Evolutionary conservation across 2,888 invertebrate genomes (phyloP).

Genomic region (Eledone cirrhosa): DNA sequence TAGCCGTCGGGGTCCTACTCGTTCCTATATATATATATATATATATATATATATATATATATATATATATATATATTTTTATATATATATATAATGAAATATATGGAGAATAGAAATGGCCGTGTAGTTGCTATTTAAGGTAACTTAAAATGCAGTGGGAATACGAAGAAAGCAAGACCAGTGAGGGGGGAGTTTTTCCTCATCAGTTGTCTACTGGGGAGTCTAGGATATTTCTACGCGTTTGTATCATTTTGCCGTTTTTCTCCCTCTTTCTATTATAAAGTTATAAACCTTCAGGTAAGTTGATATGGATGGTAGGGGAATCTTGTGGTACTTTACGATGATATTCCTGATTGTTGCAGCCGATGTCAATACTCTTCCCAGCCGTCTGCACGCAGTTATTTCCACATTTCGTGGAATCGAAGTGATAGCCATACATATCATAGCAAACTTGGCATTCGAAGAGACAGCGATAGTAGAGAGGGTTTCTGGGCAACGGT

Average conservation of each 20-base stretch:
- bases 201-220: no score
- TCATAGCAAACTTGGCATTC: constrained; percentile 22
- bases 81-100: no score
- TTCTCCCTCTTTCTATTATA: neutral
- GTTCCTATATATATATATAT: no score
- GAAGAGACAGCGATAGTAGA: constrained; percentile 23
- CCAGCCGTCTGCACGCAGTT: neutral
- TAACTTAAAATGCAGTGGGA: no score
- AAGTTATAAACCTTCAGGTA: neutral
- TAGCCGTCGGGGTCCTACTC: no score
- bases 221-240: no score
- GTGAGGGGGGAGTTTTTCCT: no score
- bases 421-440: constrained; percentile 7
- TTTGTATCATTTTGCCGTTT: neutral
- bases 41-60: no score
- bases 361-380: constrained; percentile 1
- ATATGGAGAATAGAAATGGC: no score
- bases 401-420: neutral
- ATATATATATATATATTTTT: no score
- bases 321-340: neutral
- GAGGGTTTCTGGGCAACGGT: neutral
- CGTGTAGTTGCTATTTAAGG: no score
- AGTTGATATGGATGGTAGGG: neutral
- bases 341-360: constrained; percentile 16
- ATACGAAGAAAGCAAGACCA: no score